phyloP scores from a whole-genome alignment of 2,113 vertebrate genomes.

The Rhinolophus sinicus region DNA sequence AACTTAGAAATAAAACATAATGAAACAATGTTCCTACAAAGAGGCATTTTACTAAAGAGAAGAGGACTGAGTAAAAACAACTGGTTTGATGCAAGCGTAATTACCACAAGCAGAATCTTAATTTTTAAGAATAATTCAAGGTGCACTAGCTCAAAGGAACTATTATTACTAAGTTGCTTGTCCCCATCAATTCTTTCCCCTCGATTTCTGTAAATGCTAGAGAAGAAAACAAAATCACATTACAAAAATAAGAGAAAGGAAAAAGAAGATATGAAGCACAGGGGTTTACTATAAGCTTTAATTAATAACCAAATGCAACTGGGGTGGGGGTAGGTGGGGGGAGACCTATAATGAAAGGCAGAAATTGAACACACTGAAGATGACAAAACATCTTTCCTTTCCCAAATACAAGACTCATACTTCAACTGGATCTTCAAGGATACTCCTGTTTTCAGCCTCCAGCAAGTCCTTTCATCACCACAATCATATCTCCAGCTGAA shows the following conservation, averaged over 20 bases:
- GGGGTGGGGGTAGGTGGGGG: too few species aligned
- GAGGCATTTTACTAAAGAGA: slow-evolving; percentile 13
- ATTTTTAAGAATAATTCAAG: not conserved
- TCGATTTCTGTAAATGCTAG: slow-evolving; percentile 27
- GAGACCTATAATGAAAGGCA: not conserved
- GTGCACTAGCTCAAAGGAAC: not conserved
- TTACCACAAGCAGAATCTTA: not conserved
- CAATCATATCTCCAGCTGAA: slow-evolving; percentile 40
- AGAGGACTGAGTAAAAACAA: slow-evolving; percentile 28
- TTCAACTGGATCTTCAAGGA: slow-evolving; percentile 50
- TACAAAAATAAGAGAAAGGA: not conserved
- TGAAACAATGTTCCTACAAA: not conserved
- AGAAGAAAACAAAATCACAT: not conserved
- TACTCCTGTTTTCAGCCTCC: slow-evolving; percentile 2
- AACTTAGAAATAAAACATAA: not conserved
- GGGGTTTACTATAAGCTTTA: not conserved
- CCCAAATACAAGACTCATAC: slow-evolving; percentile 24
- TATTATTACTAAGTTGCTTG: slow-evolving; percentile 20
- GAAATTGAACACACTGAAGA: slow-evolving; percentile 25
- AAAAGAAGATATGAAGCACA: not conserved
- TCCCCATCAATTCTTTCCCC: not conserved
- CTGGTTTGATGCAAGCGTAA: not conserved
- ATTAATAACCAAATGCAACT: slow-evolving; percentile 2
- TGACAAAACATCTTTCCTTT: slow-evolving; percentile 33
- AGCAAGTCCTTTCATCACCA: slow-evolving; percentile 56